phyloP scores from a whole-genome alignment of 2,797 vertebrate genomes.

The Myotis findleyi region DNA sequence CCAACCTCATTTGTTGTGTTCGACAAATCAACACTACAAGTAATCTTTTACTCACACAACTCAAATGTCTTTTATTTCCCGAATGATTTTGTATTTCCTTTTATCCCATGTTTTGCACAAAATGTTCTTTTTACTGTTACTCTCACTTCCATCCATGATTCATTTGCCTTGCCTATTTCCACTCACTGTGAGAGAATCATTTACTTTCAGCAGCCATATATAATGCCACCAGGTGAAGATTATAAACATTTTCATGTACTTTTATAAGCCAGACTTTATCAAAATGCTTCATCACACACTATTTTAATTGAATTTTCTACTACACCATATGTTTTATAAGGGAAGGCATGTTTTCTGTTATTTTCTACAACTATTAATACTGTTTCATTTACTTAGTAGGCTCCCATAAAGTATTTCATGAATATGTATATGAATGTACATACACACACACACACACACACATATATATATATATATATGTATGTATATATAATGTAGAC shows the following conservation, averaged over 20 bases:
- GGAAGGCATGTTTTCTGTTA: background rate
- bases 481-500: background rate
- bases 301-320: constrained; percentile 41
- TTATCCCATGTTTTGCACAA: background rate
- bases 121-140: constrained; percentile 16
- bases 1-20: background rate
- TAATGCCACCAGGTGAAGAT: background rate
- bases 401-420: background rate
- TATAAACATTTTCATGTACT: background rate
- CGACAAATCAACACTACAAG: constrained; percentile 13
- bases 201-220: background rate
- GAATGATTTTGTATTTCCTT: constrained; percentile 1
- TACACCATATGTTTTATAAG: background rate
- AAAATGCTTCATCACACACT: background rate
- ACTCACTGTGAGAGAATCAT: background rate
- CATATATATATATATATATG: too few species aligned
- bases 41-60: constrained; percentile 41
- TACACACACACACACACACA: too few species aligned
- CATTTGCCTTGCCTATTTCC: constrained; percentile 14
- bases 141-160: constrained; percentile 12
- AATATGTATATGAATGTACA: background rate
- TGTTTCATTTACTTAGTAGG: background rate
- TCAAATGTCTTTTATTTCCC: constrained; percentile 24
- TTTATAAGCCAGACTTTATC: constrained; percentile 12
- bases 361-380: background rate